Percentiles rank a stretch among this genome's conserved stretches.
phyloP scores from a whole-genome alignment of 2,888 invertebrate species.

The Maniola hyperantus region DNA sequence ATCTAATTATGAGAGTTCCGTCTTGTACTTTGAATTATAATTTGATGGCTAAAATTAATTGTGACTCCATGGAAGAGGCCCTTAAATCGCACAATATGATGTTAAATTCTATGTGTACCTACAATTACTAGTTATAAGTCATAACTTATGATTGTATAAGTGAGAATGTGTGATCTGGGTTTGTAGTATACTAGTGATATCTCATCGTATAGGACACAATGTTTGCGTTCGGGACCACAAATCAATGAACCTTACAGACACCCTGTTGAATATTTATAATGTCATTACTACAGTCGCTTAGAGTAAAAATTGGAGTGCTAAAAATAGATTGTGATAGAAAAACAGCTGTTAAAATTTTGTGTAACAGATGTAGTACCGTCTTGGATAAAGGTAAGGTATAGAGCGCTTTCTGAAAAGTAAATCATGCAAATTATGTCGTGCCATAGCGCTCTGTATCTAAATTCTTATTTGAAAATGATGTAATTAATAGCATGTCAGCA shows the following conservation, averaged over 20 bases:
- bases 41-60: conserved; percentile 5
- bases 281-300: conserved; percentile 5
- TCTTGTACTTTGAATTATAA: background rate
- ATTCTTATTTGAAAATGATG: background rate
- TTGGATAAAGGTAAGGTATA: background rate
- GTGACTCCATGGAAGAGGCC: conserved; percentile 14
- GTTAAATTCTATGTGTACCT: conserved; percentile 21
- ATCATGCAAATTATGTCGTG: background rate
- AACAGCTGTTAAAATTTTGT: conserved; percentile 11
- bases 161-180: conserved; percentile 56
- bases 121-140: conserved; percentile 21
- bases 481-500: background rate
- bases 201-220: conserved; percentile 28
- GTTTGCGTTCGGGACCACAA: conserved; percentile 43
- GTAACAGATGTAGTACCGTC: background rate
- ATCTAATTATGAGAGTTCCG: background rate
- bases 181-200: conserved; percentile 18
- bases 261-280: conserved; percentile 22
- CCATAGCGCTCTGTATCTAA: background rate
- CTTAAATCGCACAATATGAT: conserved; percentile 32
- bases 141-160: conserved; percentile 31
- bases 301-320: conserved; percentile 12
- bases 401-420: background rate
- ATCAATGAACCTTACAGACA: conserved; percentile 20
- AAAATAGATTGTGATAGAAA: conserved; percentile 11